phyloP scores from a whole-genome alignment of 2,797 vertebrate species.

The Anabacerthia variegaticeps region DNA sequence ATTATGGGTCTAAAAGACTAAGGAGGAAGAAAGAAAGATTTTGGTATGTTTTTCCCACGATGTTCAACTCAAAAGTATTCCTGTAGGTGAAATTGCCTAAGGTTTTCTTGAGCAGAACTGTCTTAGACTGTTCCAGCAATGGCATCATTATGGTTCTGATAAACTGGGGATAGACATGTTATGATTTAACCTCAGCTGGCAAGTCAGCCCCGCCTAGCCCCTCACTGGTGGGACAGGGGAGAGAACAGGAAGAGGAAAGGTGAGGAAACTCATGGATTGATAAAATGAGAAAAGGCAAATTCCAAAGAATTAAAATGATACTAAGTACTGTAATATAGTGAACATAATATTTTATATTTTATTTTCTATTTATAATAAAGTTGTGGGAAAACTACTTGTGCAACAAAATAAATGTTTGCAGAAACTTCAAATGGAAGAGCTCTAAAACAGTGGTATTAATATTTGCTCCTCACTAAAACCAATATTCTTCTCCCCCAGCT shows the following conservation, averaged over 20 bases:
- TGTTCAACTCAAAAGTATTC: not conserved
- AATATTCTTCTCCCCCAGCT: not conserved
- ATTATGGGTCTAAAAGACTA: not conserved
- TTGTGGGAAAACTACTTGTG: not conserved
- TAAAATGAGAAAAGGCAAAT: not conserved
- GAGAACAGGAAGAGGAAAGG: not conserved
- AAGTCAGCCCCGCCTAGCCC: not conserved
- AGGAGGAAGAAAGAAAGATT: not conserved
- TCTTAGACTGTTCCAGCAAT: not conserved
- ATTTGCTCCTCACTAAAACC: conserved; percentile 41
- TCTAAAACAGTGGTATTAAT: conserved; percentile 16
- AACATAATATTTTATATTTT: not conserved
- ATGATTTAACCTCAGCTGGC: not conserved
- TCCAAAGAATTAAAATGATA: not conserved
- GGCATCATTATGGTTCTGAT: not conserved
- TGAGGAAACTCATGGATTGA: not conserved
- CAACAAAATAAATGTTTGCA: conserved; percentile 5
- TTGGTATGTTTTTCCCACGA: not conserved
- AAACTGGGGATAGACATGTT: not conserved
- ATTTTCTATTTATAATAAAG: not conserved
- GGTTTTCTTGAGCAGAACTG: conserved; percentile 45
- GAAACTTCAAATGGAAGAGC: conserved; percentile 16
- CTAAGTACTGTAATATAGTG: not conserved
- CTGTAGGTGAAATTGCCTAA: not conserved
- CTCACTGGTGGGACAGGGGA: not conserved